Conservation (phyloP, 1,140 invertebrate genomes). For the Trachymyrmex cornetzi region DNA sequence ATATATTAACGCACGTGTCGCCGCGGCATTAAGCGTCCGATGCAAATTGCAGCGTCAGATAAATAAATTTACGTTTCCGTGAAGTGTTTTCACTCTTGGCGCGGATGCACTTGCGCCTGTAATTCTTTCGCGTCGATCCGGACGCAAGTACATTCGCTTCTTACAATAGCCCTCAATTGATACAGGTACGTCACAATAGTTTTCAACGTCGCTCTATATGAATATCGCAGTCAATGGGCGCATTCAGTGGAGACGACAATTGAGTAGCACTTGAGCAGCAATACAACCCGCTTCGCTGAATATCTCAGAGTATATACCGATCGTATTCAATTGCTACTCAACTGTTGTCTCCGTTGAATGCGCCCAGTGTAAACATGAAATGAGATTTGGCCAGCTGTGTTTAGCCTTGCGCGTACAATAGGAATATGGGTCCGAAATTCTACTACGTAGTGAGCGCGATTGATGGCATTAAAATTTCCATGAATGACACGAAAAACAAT, state of each 20-base stretch:
- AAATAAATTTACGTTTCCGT: conserved; percentile 28
- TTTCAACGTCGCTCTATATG: conserved; percentile 48
- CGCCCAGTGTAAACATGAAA: conserved; percentile 45
- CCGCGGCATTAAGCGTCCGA: neutral
- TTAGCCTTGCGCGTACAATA: neutral
- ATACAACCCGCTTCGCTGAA: conserved; percentile 46
- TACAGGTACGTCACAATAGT: conserved; percentile 33
- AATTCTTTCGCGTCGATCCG: conserved; percentile 38
- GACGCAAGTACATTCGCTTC: neutral
- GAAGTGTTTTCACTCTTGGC: conserved; percentile 1
- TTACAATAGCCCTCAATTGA: conserved; percentile 33
- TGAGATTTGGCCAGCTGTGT: conserved; percentile 31
- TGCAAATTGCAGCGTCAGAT: conserved; percentile 35
- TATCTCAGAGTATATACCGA: conserved; percentile 53
- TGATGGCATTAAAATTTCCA: neutral
- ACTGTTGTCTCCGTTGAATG: conserved; percentile 57
- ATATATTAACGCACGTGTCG: neutral
- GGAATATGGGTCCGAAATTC: conserved; percentile 1
- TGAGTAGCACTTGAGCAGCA: conserved; percentile 55
- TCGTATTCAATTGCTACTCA: conserved; percentile 52
- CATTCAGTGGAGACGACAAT: conserved; percentile 55
- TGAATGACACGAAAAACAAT: neutral
- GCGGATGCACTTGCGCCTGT: neutral
- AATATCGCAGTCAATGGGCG: conserved; percentile 49
- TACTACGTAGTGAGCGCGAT: neutral